Evolutionary conservation across 2,888 invertebrate species (phyloP).

Genomic region (Ctenicera cuprea): DNA sequence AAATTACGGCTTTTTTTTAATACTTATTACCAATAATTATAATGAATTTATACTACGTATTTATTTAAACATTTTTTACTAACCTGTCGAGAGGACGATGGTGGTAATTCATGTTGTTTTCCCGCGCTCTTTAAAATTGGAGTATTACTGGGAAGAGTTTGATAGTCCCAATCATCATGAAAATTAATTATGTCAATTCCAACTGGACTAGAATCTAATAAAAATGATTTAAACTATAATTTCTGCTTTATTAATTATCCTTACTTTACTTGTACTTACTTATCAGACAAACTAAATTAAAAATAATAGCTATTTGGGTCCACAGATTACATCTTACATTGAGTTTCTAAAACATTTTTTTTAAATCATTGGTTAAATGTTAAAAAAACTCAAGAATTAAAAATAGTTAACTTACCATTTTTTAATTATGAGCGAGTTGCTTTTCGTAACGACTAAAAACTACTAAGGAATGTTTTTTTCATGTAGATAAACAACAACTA

Average conservation of each 20-base stretch:
- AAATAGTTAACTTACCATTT: conserved; percentile 15
- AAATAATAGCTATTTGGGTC: too few relatives aligned
- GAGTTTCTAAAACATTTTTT: too few relatives aligned
- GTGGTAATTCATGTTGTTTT: conserved; percentile 52
- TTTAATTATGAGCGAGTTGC: neutral
- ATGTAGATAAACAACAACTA: conserved; percentile 34
- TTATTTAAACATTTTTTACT: conserved; percentile 28
- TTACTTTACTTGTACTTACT: conserved; percentile 8
- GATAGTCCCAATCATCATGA: conserved; percentile 60
- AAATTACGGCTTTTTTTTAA: too few relatives aligned
- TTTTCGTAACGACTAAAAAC: neutral
- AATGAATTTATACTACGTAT: too few relatives aligned
- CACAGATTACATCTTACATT: too few relatives aligned
- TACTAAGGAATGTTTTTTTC: conserved; percentile 28
- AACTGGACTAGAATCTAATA: conserved; percentile 42
- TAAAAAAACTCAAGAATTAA: too few relatives aligned
- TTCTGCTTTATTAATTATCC: neutral
- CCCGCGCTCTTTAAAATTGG: conserved; percentile 52
- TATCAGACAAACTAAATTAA: neutral
- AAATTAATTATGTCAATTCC: conserved; percentile 43
- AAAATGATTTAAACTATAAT: conserved; percentile 3
- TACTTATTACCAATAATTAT: too few relatives aligned
- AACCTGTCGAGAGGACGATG: conserved; percentile 40
- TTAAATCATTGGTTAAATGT: too few relatives aligned
- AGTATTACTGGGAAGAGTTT: conserved; percentile 51